Evolutionary conservation across 2,113 vertebrate species (phyloP), one percentile per base, ranked within the genome.

Genomic region (Megaptera novaeangliae): DNA sequence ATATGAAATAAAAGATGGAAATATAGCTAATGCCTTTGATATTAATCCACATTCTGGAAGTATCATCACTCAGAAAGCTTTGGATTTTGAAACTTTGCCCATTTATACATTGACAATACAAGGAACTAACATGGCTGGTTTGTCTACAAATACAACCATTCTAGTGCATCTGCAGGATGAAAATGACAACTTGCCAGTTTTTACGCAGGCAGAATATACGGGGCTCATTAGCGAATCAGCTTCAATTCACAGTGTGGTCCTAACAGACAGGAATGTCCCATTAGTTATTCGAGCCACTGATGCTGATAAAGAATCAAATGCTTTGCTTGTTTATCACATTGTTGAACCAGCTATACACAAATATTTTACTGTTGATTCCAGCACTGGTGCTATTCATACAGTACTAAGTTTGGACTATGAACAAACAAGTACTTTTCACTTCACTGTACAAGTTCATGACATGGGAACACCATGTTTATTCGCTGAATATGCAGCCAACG

Each of bases 11-110:
- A 99, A 99, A 98, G 99, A 99, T 21, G 99, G 99, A 72, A 99
- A 99, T 94, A 17, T 97, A 59, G 98, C 98, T 29, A 98, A 99
- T 66, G 98, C 96, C 10, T 99, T 99, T 98, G 98, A 99, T 96
- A 98, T 99, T 77, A 99, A 99, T 93, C 99, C 99, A 0, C 99
- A 99, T 98, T 99, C 99, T 0, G 99, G 99, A 95, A 99, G 99
- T 86, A 99, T 99, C 39, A 93, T 99, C 92, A 99, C 99, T 86
- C 99, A 99, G 97, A 99, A 98, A 96, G 81, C 94, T 66, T 98
- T 99, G 97, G 99, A 99, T 98, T 99, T 99, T 97, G 99, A 99
- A 98, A 99, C 98, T 10, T 95, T 98, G 66, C 96, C 99, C 36
- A 84, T 98, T 46, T 99, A 99, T 92, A 98, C 93, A 41, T 98